Evolutionary conservation across 1,140 invertebrate species (phyloP), one percentile per base, ranked within the genome.

Genomic region (Scaptomyza hsui): DNA sequence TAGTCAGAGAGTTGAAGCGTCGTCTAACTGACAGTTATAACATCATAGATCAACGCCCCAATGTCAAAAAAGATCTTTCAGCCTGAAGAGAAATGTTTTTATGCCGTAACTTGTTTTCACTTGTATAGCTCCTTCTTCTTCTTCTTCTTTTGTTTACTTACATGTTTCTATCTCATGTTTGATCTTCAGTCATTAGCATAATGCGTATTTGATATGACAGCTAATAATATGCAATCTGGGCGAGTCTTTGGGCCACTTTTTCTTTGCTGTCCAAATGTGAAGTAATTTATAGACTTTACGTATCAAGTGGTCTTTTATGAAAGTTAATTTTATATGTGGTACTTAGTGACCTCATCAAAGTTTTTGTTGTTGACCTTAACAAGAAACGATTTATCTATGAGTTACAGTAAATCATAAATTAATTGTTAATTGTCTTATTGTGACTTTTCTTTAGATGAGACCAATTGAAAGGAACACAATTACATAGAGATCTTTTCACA

Each of bases 181-280:
- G 70, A 86, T 85, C 81, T 74, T 68, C 59, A 18, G 39, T 70
- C 77, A 86, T 86, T 81, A 81, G 78, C 81, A 86, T 86, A 86
- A 88, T 81, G 77, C 59, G 49, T 47, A 48, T 81, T 88, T 65
- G 65, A 86, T 78, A 78, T 81, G 81, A 81, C 81, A 81, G 82
- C 47, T 86, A 77, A 88, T 79, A 45, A 74, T 57, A 19, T 49
- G 42, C 26, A 69, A 76, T 81, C 63, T 45, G 24, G 52, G 39
- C 49, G 44, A 4, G 49, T 57, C 53, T 51, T 44, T 51, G 32
- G 57, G 39, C 24, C 44, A 48, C 41, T 47, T 72, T 85, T 85
- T 85, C 80, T 59, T 85, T 86, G 77, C 48, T 51, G 21, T 32
- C 37, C 29, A 59, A 42, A 56, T 13, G 32, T 39, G 29, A 4